phyloP scores from a whole-genome alignment of 2,113 vertebrate genomes.

The Trogon surrucura region DNA sequence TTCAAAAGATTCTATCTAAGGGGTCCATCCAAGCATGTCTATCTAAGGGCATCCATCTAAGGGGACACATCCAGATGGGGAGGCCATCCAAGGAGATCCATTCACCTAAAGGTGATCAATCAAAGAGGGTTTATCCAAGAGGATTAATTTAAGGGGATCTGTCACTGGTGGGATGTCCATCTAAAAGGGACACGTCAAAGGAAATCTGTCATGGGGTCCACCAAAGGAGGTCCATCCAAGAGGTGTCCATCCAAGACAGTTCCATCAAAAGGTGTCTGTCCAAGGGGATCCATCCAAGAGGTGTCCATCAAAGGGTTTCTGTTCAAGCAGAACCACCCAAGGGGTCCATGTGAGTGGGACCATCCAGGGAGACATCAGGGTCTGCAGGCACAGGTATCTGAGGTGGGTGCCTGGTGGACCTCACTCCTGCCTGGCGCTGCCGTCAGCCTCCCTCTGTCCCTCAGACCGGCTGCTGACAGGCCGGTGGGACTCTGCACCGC shows the following conservation, averaged over 20 bases:
- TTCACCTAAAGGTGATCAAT: neutral
- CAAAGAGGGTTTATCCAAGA: neutral
- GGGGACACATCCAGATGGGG: too few relatives aligned
- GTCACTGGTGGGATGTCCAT: too few relatives aligned
- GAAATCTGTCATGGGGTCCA: neutral
- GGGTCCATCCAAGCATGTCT: neutral
- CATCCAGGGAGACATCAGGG: neutral
- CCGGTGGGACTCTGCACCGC: conserved; percentile 20
- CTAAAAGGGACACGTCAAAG: neutral
- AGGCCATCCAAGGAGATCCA: neutral
- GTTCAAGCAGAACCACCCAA: neutral
- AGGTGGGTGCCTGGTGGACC: neutral
- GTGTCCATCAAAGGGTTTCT: neutral
- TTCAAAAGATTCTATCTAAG: neutral
- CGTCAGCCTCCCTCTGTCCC: neutral
- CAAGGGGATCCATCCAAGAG: neutral
- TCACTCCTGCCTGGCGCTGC: neutral
- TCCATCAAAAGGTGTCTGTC: neutral
- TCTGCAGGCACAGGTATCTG: neutral
- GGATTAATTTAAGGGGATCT: neutral
- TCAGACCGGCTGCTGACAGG: conserved; percentile 65
- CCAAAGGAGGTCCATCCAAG: neutral
- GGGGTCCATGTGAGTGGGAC: neutral
- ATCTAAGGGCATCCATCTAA: neutral
- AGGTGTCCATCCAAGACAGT: neutral